Evolutionary conservation across 1,140 invertebrate species (phyloP).

Genomic region (Drosophila ercepeae): DNA sequence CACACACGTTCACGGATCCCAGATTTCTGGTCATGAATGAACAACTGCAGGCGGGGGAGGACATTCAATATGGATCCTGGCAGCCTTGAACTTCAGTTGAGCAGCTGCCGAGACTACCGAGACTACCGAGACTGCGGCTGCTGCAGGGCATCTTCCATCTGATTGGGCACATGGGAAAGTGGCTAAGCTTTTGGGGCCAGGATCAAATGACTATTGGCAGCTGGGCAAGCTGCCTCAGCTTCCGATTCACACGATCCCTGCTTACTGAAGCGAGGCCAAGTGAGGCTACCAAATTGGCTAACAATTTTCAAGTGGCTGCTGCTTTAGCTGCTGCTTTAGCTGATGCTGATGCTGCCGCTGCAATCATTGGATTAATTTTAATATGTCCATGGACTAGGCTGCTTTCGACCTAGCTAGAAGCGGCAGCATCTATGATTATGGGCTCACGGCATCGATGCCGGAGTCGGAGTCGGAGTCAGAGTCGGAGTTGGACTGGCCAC

Average conservation of each 20-base stretch:
- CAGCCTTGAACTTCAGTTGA: constrained; percentile 67
- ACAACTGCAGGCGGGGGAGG: constrained; percentile 15
- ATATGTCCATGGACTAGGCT: constrained; percentile 75
- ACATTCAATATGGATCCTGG: constrained; percentile 69
- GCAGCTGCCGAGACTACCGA: constrained; percentile 44
- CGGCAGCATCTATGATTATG: constrained; percentile 77
- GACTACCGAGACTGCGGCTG: neutral
- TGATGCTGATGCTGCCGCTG: constrained; percentile 32
- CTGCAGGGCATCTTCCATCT: constrained; percentile 59
- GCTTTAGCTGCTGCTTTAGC: constrained; percentile 5
- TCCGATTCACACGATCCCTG: constrained; percentile 40
- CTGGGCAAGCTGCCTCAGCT: constrained; percentile 46
- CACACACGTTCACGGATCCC: constrained; percentile 45
- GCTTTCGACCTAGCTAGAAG: constrained; percentile 61
- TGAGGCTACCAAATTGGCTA: constrained; percentile 67
- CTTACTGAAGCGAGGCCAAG: constrained; percentile 53
- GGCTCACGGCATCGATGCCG: constrained; percentile 72
- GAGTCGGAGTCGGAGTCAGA: constrained; percentile 15
- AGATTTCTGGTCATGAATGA: constrained; percentile 21
- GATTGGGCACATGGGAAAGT: constrained; percentile 70
- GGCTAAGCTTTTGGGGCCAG: constrained; percentile 64
- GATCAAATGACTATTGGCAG: constrained; percentile 76
- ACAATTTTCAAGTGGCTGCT: constrained; percentile 65
- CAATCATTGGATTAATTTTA: constrained; percentile 83
- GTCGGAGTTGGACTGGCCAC: constrained; percentile 7